A percentile compares a stretch with the other conserved stretches of the same genome.
phyloP scores from a whole-genome alignment of 2,113 vertebrate genomes.

The Leptobrachium ailaonicum region DNA sequence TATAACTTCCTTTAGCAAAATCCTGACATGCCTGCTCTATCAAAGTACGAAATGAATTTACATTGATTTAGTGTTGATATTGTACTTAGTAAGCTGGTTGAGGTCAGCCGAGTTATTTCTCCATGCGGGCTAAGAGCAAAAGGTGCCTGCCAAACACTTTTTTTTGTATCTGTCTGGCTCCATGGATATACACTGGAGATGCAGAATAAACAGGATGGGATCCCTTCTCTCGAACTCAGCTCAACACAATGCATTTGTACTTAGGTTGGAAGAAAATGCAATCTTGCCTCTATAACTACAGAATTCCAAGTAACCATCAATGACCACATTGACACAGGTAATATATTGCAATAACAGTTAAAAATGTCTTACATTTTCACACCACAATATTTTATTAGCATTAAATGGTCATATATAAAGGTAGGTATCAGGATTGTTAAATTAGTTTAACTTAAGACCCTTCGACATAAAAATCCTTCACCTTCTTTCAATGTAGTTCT shows the following conservation, averaged over 20 bases:
- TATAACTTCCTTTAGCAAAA: not conserved
- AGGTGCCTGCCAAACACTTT: slow-evolving; percentile 20
- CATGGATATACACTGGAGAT: not conserved
- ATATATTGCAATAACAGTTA: too few relatives aligned
- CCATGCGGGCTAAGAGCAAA: not conserved
- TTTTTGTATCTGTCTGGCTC: slow-evolving; percentile 20
- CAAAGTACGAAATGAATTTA: not conserved
- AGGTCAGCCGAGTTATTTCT: slow-evolving; percentile 21
- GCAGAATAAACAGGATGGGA: slow-evolving; percentile 14
- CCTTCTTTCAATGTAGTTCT: too few relatives aligned
- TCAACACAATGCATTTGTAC: not conserved
- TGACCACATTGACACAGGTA: too few relatives aligned
- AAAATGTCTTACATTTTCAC: too few relatives aligned
- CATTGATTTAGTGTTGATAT: slow-evolving; percentile 5
- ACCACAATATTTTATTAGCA: too few relatives aligned
- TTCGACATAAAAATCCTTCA: too few relatives aligned
- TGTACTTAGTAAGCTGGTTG: slow-evolving; percentile 22
- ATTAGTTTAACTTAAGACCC: too few relatives aligned
- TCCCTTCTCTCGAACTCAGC: not conserved
- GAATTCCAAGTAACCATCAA: not conserved
- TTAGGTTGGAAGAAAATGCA: not conserved
- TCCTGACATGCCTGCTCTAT: not conserved
- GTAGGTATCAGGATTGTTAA: too few relatives aligned
- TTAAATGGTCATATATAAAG: too few relatives aligned
- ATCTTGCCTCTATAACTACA: not conserved